These are phyloP conservation scores for Caerostris extrusa DNA, from an alignment of 1,140 invertebrate genomes.

Conservation along the genomic window DNA sequence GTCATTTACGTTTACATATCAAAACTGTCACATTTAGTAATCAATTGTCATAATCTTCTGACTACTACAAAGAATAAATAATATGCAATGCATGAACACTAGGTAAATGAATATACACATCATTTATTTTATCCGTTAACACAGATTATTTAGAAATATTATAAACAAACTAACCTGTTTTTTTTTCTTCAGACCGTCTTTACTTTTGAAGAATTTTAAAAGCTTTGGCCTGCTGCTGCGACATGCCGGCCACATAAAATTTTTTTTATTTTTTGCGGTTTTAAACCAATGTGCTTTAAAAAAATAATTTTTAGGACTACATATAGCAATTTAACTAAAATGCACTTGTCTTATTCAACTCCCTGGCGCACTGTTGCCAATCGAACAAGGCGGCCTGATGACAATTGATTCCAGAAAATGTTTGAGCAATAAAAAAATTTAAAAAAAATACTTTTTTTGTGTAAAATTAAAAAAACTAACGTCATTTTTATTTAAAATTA, in stretches of 20 bases:
- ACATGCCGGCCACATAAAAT: slow-evolving; percentile 77
- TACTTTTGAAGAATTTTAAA: slow-evolving; percentile 76
- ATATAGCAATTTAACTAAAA: slow-evolving; percentile 63
- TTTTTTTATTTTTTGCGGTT: slow-evolving; percentile 47
- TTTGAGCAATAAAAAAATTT: neutral
- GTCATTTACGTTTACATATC: neutral
- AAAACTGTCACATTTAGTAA: neutral
- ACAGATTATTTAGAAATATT: slow-evolving; percentile 26
- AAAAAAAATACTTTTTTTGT: too few relatives aligned
- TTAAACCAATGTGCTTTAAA: slow-evolving; percentile 58
- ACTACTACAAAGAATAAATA: neutral
- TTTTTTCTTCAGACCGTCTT: slow-evolving; percentile 77
- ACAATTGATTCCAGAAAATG: slow-evolving; percentile 27
- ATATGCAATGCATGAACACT: neutral
- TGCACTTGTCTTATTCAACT: slow-evolving; percentile 60
- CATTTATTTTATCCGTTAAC: slow-evolving; percentile 36
- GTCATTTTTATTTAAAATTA: too few relatives aligned
- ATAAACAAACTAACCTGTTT: slow-evolving; percentile 68
- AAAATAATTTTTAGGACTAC: slow-evolving; percentile 63
- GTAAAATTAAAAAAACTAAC: too few relatives aligned
- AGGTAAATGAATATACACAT: neutral
- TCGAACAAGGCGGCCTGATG: neutral
- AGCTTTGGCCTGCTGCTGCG: slow-evolving; percentile 76
- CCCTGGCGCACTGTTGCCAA: slow-evolving; percentile 60
- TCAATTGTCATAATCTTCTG: neutral